Percentiles rank a stretch among this genome's conserved stretches.
Evolutionary conservation across 1,140 invertebrate species (phyloP).

Genomic region (Papilio dardanus): DNA sequence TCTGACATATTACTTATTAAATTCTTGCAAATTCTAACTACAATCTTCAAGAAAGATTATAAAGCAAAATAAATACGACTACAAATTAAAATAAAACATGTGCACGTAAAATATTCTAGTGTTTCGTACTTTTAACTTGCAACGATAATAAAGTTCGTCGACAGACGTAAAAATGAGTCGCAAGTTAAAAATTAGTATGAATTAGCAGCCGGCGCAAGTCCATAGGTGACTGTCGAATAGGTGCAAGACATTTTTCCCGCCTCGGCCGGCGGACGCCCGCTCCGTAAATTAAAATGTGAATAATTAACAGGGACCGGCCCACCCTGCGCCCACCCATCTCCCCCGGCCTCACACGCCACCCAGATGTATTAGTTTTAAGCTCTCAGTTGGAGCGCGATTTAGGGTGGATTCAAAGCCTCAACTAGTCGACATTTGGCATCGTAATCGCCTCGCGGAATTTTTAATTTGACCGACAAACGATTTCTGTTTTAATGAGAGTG

Average conservation of each 20-base stretch:
- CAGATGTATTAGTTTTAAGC: constrained; percentile 81
- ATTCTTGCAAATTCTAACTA: too few relatives aligned
- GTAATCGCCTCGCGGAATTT: constrained; percentile 56
- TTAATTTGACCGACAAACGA: constrained; percentile 44
- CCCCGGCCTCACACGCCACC: constrained; percentile 50
- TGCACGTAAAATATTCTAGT: not conserved
- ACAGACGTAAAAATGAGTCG: constrained; percentile 39
- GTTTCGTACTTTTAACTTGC: not conserved
- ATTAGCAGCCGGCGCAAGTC: constrained; percentile 42
- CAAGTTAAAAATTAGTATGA: constrained; percentile 39
- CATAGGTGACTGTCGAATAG: constrained; percentile 69
- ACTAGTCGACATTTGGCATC: constrained; percentile 61
- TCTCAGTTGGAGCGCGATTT: constrained; percentile 69
- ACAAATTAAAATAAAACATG: not conserved
- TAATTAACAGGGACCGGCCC: constrained; percentile 69
- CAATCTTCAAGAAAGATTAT: not conserved
- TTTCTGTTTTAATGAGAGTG: constrained; percentile 21
- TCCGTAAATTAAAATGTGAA: constrained; percentile 80
- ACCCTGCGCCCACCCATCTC: constrained; percentile 39
- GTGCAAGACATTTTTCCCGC: constrained; percentile 76
- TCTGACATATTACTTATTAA: not conserved
- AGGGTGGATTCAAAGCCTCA: constrained; percentile 54
- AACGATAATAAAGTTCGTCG: constrained; percentile 10
- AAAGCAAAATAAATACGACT: not conserved
- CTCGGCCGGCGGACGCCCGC: constrained; percentile 59